Evolutionary conservation across 1,140 invertebrate genomes (phyloP).

Genomic region (Megalopta genalis): DNA sequence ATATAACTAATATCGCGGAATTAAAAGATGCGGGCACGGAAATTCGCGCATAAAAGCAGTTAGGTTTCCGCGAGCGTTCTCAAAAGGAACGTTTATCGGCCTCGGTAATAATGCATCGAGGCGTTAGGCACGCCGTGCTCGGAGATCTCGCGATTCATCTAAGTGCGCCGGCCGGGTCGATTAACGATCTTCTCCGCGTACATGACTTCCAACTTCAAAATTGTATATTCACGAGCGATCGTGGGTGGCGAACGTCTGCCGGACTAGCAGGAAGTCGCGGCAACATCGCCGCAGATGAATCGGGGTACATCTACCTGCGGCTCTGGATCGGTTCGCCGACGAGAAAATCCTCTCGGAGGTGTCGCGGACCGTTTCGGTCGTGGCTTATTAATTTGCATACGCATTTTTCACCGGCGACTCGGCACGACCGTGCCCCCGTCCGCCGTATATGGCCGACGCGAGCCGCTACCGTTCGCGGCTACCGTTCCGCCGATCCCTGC

Average conservation of each 20-base stretch:
- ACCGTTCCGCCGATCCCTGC: conserved; percentile 3
- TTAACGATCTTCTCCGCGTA: conserved; percentile 4
- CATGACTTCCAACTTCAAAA: conserved; percentile 29
- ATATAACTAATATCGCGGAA: too few relatives aligned
- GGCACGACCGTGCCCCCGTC: conserved; percentile 27
- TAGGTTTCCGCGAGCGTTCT: too few relatives aligned
- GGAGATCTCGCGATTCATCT: too few relatives aligned
- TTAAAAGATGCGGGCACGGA: too few relatives aligned
- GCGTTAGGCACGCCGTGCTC: too few relatives aligned
- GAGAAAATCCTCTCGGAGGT: conserved; percentile 41
- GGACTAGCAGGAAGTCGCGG: conserved; percentile 25
- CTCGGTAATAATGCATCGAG: too few relatives aligned
- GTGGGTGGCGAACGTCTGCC: conserved; percentile 6
- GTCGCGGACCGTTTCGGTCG: conserved; percentile 51
- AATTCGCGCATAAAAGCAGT: too few relatives aligned
- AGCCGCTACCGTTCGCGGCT: conserved; percentile 27
- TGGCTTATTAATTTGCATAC: conserved; percentile 65
- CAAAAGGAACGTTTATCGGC: too few relatives aligned
- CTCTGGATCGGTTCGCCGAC: neutral
- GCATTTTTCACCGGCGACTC: conserved; percentile 32
- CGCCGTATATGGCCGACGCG: conserved; percentile 56
- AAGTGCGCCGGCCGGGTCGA: neutral
- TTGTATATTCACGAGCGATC: conserved; percentile 13
- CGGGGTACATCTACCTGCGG: conserved; percentile 5
- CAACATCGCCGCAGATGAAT: conserved; percentile 19